Evolutionary conservation across 2,888 invertebrate genomes (phyloP).

Genomic region (Torymus texanus): DNA sequence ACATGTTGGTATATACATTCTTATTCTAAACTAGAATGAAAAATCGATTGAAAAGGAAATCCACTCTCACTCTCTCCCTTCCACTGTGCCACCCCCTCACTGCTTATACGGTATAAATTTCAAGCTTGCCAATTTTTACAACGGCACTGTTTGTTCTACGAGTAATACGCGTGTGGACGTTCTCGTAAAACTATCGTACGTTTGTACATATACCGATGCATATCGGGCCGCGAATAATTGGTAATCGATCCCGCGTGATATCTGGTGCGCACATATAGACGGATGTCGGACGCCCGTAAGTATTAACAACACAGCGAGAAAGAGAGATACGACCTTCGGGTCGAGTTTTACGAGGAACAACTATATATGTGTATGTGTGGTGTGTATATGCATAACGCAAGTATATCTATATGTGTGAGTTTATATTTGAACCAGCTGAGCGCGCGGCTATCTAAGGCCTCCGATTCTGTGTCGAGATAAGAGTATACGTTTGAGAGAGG

Average conservation of each 20-base stretch:
- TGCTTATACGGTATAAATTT: too few relatives aligned
- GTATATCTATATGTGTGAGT: neutral
- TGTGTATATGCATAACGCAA: too few relatives aligned
- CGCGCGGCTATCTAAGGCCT: conserved; percentile 1
- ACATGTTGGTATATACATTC: too few relatives aligned
- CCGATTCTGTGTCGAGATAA: conserved; percentile 6
- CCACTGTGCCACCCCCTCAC: too few relatives aligned
- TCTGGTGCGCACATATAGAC: conserved; percentile 8
- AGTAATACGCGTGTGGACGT: too few relatives aligned
- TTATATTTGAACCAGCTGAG: conserved; percentile 10
- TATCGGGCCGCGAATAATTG: conserved; percentile 44
- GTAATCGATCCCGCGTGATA: conserved; percentile 35
- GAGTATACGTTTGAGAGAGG: neutral
- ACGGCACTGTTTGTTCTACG: too few relatives aligned
- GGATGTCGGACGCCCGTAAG: conserved; percentile 25
- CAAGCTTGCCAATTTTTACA: too few relatives aligned
- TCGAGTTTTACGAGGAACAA: neutral
- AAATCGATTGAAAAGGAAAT: too few relatives aligned
- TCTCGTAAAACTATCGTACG: too few relatives aligned
- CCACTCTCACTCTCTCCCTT: too few relatives aligned
- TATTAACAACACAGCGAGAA: neutral
- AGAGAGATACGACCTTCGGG: conserved; percentile 31
- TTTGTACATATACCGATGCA: conserved; percentile 13
- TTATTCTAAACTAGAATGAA: too few relatives aligned
- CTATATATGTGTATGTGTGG: too few relatives aligned